Percentiles rank a stretch among this genome's conserved stretches.
Evolutionary conservation across 37 sponge, comb jelly and placozoan genomes (phyloP).

Genomic region (Oscarella lobularis): DNA sequence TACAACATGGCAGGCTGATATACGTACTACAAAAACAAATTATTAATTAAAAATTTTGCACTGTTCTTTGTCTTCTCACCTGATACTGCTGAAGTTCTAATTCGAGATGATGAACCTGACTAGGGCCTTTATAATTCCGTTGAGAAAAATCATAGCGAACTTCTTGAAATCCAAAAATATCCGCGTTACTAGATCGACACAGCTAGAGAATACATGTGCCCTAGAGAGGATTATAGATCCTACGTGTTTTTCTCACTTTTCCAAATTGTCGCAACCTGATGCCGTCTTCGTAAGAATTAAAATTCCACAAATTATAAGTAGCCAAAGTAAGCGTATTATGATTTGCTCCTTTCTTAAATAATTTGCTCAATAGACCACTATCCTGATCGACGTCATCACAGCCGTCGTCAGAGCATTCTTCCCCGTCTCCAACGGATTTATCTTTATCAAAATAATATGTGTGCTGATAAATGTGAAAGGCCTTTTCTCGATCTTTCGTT

Average conservation of each 20-base stretch:
- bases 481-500: conserved; percentile 16
- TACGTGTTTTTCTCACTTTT: conserved; percentile 14
- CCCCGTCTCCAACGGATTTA: no score
- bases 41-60: neutral
- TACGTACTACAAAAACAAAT: conserved; percentile 29
- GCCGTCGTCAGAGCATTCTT: neutral
- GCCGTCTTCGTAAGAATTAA: conserved; percentile 15
- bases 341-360: neutral
- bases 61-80: neutral
- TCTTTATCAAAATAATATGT: no score
- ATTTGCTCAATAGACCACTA: neutral
- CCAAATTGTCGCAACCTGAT: conserved; percentile 22
- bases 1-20: conserved; percentile 74
- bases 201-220: conserved; percentile 13
- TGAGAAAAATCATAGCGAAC: conserved; percentile 32
- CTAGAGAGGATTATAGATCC: neutral
- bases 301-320: conserved; percentile 62
- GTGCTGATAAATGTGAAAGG: conserved; percentile 12
- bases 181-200: conserved; percentile 7
- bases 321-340: conserved; percentile 1
- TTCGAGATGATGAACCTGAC: conserved; percentile 23
- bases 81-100: conserved; percentile 27
- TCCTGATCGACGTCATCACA: neutral
- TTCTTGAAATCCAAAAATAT: conserved; percentile 66
- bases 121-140: conserved; percentile 4